A percentile compares a stretch with the other conserved stretches of the same genome.
These are phyloP conservation scores for Cataglyphis hispanica DNA, from an alignment of 1,140 invertebrate species.

Conservation along the genomic window DNA sequence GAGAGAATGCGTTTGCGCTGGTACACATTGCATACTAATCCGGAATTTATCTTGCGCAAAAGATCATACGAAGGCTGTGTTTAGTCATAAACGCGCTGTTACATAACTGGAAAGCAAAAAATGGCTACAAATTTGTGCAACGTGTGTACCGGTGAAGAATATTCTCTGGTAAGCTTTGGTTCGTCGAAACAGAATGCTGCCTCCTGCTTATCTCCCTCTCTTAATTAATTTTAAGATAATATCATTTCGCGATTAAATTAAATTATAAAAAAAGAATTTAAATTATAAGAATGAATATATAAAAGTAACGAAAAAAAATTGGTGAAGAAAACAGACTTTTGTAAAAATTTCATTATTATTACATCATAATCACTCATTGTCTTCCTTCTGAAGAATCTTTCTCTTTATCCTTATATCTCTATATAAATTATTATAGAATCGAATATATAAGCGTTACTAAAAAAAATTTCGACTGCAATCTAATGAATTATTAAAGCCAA, in stretches of 20 bases:
- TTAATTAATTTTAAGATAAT: slow-evolving; percentile 28
- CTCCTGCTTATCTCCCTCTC: slow-evolving; percentile 49
- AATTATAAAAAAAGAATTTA: background rate
- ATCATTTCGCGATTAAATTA: background rate
- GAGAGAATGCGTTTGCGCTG: slow-evolving; percentile 17
- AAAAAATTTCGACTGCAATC: slow-evolving; percentile 12
- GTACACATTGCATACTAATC: slow-evolving; percentile 45
- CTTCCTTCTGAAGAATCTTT: slow-evolving; percentile 12
- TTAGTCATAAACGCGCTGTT: background rate
- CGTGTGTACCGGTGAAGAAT: slow-evolving; percentile 52
- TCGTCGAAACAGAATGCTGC: slow-evolving; percentile 35
- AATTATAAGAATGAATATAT: background rate
- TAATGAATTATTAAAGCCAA: slow-evolving; percentile 9
- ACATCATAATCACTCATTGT: slow-evolving; percentile 1
- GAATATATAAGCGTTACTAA: slow-evolving; percentile 16
- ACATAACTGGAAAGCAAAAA: background rate
- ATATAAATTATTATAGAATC: slow-evolving; percentile 33
- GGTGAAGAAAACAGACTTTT: background rate
- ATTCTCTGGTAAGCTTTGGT: slow-evolving; percentile 34
- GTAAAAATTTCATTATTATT: background rate
- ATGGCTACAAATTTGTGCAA: background rate
- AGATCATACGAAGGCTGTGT: background rate
- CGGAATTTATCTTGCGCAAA: background rate
- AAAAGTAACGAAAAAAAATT: background rate
- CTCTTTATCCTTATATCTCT: background rate